Conservation (phyloP, 2,113 vertebrate genomes). For the Chaenogobius annularis region DNA sequence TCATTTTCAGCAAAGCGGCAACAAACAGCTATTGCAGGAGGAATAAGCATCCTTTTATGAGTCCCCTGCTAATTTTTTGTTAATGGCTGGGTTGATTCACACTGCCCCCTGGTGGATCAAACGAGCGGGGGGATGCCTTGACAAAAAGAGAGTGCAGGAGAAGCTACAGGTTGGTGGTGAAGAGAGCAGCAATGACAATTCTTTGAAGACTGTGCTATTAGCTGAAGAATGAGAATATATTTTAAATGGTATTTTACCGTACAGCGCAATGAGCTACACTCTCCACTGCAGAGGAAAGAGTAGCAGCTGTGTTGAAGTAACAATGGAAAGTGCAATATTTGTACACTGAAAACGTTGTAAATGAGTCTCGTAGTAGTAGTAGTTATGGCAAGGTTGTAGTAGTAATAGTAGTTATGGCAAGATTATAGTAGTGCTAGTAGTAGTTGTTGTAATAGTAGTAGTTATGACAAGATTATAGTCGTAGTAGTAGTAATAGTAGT, state of each 20-base stretch:
- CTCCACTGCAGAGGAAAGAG: background rate
- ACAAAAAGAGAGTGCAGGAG: slow-evolving; percentile 20
- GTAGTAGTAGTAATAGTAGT: background rate
- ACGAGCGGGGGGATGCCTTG: slow-evolving; percentile 13
- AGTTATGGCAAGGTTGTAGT: background rate
- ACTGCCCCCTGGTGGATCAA: slow-evolving; percentile 71
- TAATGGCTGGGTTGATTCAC: slow-evolving; percentile 65
- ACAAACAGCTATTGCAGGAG: slow-evolving; percentile 46
- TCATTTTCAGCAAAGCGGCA: slow-evolving; percentile 54
- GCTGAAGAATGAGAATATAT: background rate
- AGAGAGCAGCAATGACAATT: background rate
- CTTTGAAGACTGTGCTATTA: background rate
- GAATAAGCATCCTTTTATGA: slow-evolving; percentile 45
- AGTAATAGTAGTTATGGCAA: no score
- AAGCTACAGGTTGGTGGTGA: background rate
- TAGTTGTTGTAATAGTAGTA: no score
- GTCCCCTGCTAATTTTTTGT: slow-evolving; percentile 56
- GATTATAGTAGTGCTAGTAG: background rate
- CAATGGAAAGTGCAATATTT: background rate
- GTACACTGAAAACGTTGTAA: no score
- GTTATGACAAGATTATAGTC: no score
- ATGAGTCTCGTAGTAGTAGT: background rate
- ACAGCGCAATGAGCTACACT: no score
- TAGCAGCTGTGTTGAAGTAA: background rate
- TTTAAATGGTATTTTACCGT: no score